Percentiles rank a stretch among this genome's conserved stretches.
Evolutionary conservation across 1,140 invertebrate species (phyloP).

Genomic region (Semibalanus balanoides): DNA sequence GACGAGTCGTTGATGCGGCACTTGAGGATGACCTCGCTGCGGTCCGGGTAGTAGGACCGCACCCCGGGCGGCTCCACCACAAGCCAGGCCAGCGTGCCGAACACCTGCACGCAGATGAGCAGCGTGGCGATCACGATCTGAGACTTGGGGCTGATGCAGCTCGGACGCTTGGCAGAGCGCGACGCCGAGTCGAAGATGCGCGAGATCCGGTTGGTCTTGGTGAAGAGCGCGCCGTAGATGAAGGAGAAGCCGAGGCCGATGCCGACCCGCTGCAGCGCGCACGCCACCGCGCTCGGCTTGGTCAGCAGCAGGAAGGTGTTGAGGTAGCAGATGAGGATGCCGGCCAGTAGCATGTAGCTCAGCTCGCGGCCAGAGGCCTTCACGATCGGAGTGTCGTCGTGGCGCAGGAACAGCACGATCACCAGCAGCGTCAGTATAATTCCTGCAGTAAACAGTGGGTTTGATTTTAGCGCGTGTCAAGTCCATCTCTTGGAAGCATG

Average conservation of each 20-base stretch:
- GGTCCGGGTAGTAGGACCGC: slow-evolving; percentile 35
- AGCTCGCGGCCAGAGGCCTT: slow-evolving; percentile 40
- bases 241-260: slow-evolving; percentile 44
- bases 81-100: slow-evolving; percentile 39
- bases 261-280: slow-evolving; percentile 40
- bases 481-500: too few species aligned
- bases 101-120: slow-evolving; percentile 43
- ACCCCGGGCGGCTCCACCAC: slow-evolving; percentile 41
- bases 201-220: slow-evolving; percentile 47
- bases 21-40: slow-evolving; percentile 39
- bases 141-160: slow-evolving; percentile 57
- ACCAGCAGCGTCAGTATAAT: slow-evolving; percentile 31
- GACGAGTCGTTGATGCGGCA: slow-evolving; percentile 43
- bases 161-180: slow-evolving; percentile 46
- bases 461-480: too few species aligned
- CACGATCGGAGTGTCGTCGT: slow-evolving; percentile 33
- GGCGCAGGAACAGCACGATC: slow-evolving; percentile 31
- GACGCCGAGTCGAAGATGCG: slow-evolving; percentile 46
- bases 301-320: slow-evolving; percentile 38
- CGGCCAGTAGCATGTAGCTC: slow-evolving; percentile 40
- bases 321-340: slow-evolving; percentile 35
- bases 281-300: slow-evolving; percentile 35
- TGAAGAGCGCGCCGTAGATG: slow-evolving; percentile 45
- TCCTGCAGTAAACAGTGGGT: too few species aligned
- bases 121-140: slow-evolving; percentile 51